phyloP scores from a whole-genome alignment of 1,140 invertebrate species.

The Drosophila athabasca region DNA sequence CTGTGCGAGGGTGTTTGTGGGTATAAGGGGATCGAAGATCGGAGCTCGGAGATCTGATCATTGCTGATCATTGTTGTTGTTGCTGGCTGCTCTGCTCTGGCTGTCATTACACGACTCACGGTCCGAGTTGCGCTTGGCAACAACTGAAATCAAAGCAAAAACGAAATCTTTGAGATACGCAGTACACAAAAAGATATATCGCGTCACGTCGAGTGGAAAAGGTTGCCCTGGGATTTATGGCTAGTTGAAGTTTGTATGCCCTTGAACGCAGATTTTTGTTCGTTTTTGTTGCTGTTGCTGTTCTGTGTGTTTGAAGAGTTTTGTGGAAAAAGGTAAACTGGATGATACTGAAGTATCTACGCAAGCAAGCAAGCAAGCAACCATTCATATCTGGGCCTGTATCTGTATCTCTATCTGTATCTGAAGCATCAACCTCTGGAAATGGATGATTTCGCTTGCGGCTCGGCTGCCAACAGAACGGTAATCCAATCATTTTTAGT shows the following conservation, averaged over 20 bases:
- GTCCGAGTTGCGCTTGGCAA: constrained; percentile 27
- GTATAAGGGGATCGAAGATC: no score
- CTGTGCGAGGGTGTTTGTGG: no score
- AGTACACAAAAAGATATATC: constrained; percentile 22
- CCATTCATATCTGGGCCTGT: no score
- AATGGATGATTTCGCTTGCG: neutral
- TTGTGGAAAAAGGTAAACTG: constrained; percentile 26
- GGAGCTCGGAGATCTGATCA: neutral
- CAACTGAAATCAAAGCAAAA: constrained; percentile 14
- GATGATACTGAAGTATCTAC: neutral
- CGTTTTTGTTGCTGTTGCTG: constrained; percentile 7
- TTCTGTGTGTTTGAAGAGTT: constrained; percentile 34
- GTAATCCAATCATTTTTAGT: no score
- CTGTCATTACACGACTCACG: constrained; percentile 22
- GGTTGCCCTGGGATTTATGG: constrained; percentile 49
- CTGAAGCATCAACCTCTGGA: neutral
- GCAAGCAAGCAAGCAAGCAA: no score
- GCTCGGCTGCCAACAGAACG: no score
- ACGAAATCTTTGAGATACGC: constrained; percentile 42
- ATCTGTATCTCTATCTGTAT: no score
- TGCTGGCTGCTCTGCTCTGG: neutral
- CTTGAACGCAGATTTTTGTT: constrained; percentile 35
- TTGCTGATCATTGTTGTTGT: constrained; percentile 5
- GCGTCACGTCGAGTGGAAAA: constrained; percentile 50
- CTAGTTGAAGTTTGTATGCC: constrained; percentile 50